Evolutionary conservation across 2,888 invertebrate species (phyloP), one percentile per base, ranked within the genome.

Genomic region (Eurois occulta): DNA sequence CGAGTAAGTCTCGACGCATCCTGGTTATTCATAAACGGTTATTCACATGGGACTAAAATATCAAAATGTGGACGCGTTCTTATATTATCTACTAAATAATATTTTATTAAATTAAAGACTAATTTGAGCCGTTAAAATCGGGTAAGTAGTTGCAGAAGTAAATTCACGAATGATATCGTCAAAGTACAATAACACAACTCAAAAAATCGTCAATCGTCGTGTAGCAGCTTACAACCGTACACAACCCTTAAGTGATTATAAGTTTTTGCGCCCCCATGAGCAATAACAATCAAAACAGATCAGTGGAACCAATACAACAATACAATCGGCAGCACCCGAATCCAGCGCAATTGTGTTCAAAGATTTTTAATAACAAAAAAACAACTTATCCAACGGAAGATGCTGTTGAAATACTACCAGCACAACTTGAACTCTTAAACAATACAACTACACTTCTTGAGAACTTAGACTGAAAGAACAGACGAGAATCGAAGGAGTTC

Each of bases 311-410:
- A 86, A 80, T 77, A 85, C 80, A 81, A 82, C 78, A 78, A 80
- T 81, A 78, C 35, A 72, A 84, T 41, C 60, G 73, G 21, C 48
- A 81, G 78, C 87, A 84, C 87, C 91, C 91, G 81, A 90, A 89
- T 89, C 85, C 80, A 75, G 79, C 74, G 75, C 89, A 89, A 89
- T 91, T 89, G 88, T 90, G 83, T 88, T 93, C 82, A 81, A 78
- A 80, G 80, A 84, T 83, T 88, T 89, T 90, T 93, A 93, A 94
- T 94, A 94, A 94, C 93, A 95, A 95, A 94, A 94, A 87, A 89
- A 86, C 86, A 86, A 93, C 93, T 93, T 92, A 92, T 88, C 88
- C 92, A 94, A 93, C 94, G 93, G 93, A 94, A 93, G 91, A 88
- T 89, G 92, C 89, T 87, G 86, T 88, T 85, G 77, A 82, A 76